Percentiles rank a stretch among this genome's conserved stretches.
These are phyloP conservation scores for Cerceris ruficornis DNA, from an alignment of 2,888 invertebrate species.

Conservation along the genomic window DNA sequence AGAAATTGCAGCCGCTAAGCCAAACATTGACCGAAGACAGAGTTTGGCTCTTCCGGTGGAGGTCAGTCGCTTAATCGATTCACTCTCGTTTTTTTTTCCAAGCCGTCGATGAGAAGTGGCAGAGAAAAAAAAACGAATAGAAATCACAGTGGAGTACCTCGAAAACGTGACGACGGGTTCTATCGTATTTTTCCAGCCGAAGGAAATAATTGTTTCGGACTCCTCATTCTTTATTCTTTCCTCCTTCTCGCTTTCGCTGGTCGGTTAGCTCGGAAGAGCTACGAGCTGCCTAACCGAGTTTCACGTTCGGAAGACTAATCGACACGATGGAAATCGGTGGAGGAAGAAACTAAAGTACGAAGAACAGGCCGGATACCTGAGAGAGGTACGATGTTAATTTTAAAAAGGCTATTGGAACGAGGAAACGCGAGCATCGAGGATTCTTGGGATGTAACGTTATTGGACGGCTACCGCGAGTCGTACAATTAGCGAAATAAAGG, in stretches of 20 bases:
- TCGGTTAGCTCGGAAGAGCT: conserved; percentile 32
- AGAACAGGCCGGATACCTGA: conserved; percentile 1
- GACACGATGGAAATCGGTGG: conserved; percentile 33
- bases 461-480: neutral
- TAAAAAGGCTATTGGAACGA: neutral
- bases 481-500: conserved; percentile 39
- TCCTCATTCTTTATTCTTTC: conserved; percentile 34
- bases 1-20: conserved; percentile 34
- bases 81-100: conserved; percentile 25
- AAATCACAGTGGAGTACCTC: conserved; percentile 27
- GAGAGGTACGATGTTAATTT: conserved; percentile 34
- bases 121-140: neutral
- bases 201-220: conserved; percentile 42
- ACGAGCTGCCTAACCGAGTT: conserved; percentile 5
- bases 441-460: conserved; percentile 37
- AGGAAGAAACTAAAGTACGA: conserved; percentile 20
- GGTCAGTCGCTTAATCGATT: conserved; percentile 42
- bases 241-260: conserved; percentile 15
- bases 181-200: conserved; percentile 30
- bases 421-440: conserved; percentile 20
- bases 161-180: conserved; percentile 44
- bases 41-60: conserved; percentile 3
- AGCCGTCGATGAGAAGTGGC: conserved; percentile 9
- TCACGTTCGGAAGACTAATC: conserved; percentile 34
- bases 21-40: conserved; percentile 39